phyloP scores from a whole-genome alignment of 2,888 invertebrate genomes.

The Calameuta pallipes region DNA sequence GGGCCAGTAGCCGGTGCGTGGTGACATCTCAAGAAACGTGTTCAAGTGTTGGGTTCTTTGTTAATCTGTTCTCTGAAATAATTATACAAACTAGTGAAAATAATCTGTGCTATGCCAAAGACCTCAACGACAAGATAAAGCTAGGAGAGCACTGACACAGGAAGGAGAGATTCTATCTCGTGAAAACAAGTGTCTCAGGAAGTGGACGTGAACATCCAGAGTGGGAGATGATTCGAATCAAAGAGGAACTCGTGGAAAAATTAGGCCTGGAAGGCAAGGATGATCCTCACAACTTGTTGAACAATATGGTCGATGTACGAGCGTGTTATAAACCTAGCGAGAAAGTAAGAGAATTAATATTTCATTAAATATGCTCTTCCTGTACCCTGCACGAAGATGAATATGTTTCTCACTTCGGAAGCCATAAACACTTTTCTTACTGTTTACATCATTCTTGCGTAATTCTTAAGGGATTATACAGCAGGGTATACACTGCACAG shows the following conservation, averaged over 20 bases:
- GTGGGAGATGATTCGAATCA: constrained; percentile 48
- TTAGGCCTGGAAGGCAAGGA: constrained; percentile 52
- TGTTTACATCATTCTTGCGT: constrained; percentile 9
- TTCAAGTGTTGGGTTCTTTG: not conserved
- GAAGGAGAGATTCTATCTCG: not conserved
- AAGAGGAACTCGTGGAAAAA: constrained; percentile 50
- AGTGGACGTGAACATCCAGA: not conserved
- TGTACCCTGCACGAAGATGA: not conserved
- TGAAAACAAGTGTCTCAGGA: constrained; percentile 2
- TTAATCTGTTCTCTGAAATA: not conserved
- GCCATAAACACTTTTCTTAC: constrained; percentile 10
- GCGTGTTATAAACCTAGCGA: constrained; percentile 65
- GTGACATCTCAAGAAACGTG: not conserved
- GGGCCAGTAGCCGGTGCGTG: not conserved
- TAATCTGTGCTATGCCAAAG: not conserved
- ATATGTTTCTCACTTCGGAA: not conserved
- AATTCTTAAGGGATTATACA: not conserved
- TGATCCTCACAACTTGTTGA: constrained; percentile 56
- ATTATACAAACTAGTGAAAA: not conserved
- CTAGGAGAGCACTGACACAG: not conserved
- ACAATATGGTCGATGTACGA: constrained; percentile 63
- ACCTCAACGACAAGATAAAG: not conserved
- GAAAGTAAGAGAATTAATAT: constrained; percentile 54
- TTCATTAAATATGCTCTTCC: not conserved
- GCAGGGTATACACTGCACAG: not conserved